phyloP scores from a whole-genome alignment of 1,140 invertebrate species.

The Drosophila elegans region DNA sequence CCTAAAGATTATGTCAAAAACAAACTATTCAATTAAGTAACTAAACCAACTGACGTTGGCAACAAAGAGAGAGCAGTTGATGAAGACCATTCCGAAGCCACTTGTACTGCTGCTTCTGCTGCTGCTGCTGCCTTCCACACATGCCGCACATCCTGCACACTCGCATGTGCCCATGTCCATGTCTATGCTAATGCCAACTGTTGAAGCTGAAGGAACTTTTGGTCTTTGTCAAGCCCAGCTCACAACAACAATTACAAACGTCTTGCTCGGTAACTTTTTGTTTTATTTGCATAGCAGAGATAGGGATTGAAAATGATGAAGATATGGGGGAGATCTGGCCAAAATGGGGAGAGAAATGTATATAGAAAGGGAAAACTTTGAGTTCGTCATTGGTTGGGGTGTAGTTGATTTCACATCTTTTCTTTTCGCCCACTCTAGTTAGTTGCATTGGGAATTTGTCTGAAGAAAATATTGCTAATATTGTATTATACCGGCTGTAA shows the following conservation, averaged over 20 bases:
- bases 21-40: slow-evolving; percentile 83
- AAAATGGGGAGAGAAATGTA: not conserved
- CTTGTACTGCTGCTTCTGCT: slow-evolving; percentile 33
- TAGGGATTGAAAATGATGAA: slow-evolving; percentile 22
- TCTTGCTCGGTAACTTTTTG: slow-evolving; percentile 41
- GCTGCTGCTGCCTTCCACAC: slow-evolving; percentile 47
- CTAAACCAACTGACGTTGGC: slow-evolving; percentile 80
- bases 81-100: slow-evolving; percentile 25
- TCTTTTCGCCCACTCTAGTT: slow-evolving; percentile 3
- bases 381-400: slow-evolving; percentile 1
- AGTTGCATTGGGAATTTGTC: slow-evolving; percentile 55
- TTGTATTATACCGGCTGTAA: not conserved
- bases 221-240: slow-evolving; percentile 57
- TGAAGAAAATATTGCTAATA: slow-evolving; percentile 68
- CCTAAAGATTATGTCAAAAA: slow-evolving; percentile 83
- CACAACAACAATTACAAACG: slow-evolving; percentile 58
- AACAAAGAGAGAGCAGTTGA: slow-evolving; percentile 27
- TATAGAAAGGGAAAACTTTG: not conserved
- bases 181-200: slow-evolving; percentile 55
- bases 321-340: slow-evolving; percentile 19
- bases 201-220: slow-evolving; percentile 67
- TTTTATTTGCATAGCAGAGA: slow-evolving; percentile 68
- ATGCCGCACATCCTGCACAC: slow-evolving; percentile 43
- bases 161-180: slow-evolving; percentile 7
- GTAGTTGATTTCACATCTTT: slow-evolving; percentile 2